These are phyloP conservation scores for Lamellibrachia satsuma DNA, from an alignment of 2,888 invertebrate species.

Conservation along the genomic window DNA sequence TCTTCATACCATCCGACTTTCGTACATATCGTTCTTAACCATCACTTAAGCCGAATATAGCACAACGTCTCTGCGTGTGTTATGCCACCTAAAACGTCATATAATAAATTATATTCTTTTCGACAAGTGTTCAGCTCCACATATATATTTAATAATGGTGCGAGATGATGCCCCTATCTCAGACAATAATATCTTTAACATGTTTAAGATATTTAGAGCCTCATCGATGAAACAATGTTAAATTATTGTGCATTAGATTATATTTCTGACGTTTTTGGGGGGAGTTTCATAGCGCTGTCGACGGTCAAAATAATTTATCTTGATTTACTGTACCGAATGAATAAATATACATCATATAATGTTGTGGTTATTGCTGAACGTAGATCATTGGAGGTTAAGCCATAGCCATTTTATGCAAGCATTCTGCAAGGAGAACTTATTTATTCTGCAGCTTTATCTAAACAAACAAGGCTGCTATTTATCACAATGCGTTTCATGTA, in stretches of 20 bases:
- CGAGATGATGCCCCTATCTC: not conserved
- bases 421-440: not conserved
- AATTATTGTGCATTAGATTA: not conserved
- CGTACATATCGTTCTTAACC: not conserved
- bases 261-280: not conserved
- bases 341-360: too few species aligned
- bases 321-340: not conserved
- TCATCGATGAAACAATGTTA: not conserved
- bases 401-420: not conserved
- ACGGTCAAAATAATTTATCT: not conserved
- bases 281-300: not conserved
- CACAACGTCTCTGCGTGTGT: not conserved
- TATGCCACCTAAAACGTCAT: not conserved
- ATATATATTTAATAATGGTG: not conserved
- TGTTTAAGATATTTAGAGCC: not conserved
- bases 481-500: conserved; percentile 8
- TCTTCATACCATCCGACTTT: not conserved
- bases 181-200: not conserved
- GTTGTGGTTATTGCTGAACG: too few species aligned
- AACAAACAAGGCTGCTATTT: not conserved
- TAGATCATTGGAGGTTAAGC: too few species aligned
- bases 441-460: not conserved
- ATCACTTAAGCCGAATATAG: not conserved
- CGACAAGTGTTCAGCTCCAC: not conserved
- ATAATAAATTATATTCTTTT: not conserved